Percentiles rank a stretch among this genome's conserved stretches.
Evolutionary conservation across 2,797 vertebrate species (phyloP).

Genomic region (Oryzias sinensis): DNA sequence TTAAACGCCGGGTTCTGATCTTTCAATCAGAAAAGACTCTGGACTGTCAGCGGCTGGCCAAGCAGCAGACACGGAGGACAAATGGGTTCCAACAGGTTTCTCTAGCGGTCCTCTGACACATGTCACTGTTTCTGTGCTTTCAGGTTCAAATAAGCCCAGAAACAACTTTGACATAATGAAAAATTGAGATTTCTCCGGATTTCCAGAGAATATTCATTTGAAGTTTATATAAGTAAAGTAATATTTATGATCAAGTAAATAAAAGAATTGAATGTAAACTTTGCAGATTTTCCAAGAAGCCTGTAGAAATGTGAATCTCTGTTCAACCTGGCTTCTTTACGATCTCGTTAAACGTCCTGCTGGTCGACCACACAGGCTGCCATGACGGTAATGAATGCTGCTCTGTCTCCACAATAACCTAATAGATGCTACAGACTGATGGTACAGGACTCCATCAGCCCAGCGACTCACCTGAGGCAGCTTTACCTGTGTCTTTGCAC

Average conservation of each 20-base stretch:
- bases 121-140: slow-evolving; percentile 61
- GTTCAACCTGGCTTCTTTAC: too few relatives aligned
- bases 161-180: slow-evolving; percentile 14
- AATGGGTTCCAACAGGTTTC: slow-evolving; percentile 59
- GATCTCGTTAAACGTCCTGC: too few relatives aligned
- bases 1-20: slow-evolving; percentile 70
- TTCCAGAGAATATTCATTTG: not conserved
- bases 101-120: slow-evolving; percentile 63
- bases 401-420: not conserved
- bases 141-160: slow-evolving; percentile 35
- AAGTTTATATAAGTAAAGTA: too few relatives aligned
- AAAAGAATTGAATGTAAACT: not conserved
- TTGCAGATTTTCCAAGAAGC: not conserved
- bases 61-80: slow-evolving; percentile 58
- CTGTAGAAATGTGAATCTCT: not conserved
- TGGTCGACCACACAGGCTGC: not conserved
- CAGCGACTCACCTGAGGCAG: not conserved
- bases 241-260: too few relatives aligned
- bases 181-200: slow-evolving; percentile 11
- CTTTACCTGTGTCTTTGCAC: not conserved
- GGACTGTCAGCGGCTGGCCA: slow-evolving; percentile 31
- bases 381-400: not conserved
- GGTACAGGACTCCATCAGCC: not conserved
- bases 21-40: slow-evolving; percentile 38
- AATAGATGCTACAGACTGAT: not conserved